Percentiles rank a stretch among this genome's conserved stretches.
Conservation (phyloP, 2,888 invertebrate genomes). For the Lithophane leautieri region DNA sequence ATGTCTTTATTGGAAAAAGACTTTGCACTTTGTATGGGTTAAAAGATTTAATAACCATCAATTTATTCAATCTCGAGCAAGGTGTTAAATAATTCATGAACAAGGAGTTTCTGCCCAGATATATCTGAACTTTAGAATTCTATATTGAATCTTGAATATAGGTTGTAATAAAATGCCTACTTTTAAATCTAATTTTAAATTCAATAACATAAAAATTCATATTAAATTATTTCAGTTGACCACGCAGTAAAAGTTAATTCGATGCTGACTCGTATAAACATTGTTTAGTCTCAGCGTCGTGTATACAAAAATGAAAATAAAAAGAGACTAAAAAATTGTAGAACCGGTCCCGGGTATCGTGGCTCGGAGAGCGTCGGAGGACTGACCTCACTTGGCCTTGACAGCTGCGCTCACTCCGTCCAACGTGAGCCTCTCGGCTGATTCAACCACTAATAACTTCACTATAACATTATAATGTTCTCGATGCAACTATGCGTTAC, state of each 20-base stretch:
- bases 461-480: constrained; percentile 87
- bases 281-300: constrained; percentile 89
- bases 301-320: constrained; percentile 91
- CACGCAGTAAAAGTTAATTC: constrained; percentile 88
- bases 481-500: constrained; percentile 86
- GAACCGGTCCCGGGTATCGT: constrained; percentile 89
- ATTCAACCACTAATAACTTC: constrained; percentile 89
- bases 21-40: constrained; percentile 21
- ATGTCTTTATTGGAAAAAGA: constrained; percentile 22
- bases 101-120: constrained; percentile 21
- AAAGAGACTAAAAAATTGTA: constrained; percentile 90
- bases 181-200: constrained; percentile 58
- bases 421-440: constrained; percentile 83
- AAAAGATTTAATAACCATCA: constrained; percentile 43
- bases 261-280: constrained; percentile 88
- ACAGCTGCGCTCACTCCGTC: constrained; percentile 87
- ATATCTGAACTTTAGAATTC: constrained; percentile 27
- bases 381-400: constrained; percentile 90
- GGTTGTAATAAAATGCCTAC: constrained; percentile 31
- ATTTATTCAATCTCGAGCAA: constrained; percentile 38
- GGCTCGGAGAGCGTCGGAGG: constrained; percentile 89
- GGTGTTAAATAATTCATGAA: constrained; percentile 49
- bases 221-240: constrained; percentile 79
- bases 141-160: constrained; percentile 20
- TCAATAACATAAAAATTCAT: constrained; percentile 66